Evolutionary conservation across 2,797 vertebrate genomes (phyloP).

Genomic region (Gephyroberyx darwinii): DNA sequence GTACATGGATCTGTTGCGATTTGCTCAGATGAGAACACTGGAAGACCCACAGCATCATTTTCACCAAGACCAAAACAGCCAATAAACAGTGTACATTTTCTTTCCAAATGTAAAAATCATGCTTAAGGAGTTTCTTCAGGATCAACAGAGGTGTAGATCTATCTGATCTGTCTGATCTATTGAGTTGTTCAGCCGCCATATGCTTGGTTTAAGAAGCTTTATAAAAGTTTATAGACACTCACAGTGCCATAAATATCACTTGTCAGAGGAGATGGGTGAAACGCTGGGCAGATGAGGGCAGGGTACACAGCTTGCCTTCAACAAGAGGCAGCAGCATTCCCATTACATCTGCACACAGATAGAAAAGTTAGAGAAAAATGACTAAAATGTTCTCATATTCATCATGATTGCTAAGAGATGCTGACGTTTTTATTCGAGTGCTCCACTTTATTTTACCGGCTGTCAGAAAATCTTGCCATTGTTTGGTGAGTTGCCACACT

Average conservation of each 20-base stretch:
- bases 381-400: conserved; percentile 19
- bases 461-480: conserved; percentile 34
- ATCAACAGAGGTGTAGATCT: background rate
- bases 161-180: too few relatives aligned
- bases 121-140: too few relatives aligned
- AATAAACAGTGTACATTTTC: too few relatives aligned
- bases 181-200: conserved; percentile 4
- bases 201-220: background rate
- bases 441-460: conserved; percentile 34
- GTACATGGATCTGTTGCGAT: conserved; percentile 28
- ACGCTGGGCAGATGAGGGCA: background rate
- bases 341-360: background rate
- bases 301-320: conserved; percentile 1
- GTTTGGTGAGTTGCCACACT: conserved; percentile 17
- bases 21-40: conserved; percentile 19
- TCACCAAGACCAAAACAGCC: conserved; percentile 1
- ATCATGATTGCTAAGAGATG: background rate
- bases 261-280: conserved; percentile 4
- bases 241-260: background rate
- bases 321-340: background rate
- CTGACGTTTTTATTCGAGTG: conserved; percentile 36
- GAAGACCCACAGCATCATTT: background rate
- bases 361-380: background rate
- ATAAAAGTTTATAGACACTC: background rate
- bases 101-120: too few relatives aligned